phyloP scores from a whole-genome alignment of 2,888 invertebrate genomes.

The Antheraea assamensis region DNA sequence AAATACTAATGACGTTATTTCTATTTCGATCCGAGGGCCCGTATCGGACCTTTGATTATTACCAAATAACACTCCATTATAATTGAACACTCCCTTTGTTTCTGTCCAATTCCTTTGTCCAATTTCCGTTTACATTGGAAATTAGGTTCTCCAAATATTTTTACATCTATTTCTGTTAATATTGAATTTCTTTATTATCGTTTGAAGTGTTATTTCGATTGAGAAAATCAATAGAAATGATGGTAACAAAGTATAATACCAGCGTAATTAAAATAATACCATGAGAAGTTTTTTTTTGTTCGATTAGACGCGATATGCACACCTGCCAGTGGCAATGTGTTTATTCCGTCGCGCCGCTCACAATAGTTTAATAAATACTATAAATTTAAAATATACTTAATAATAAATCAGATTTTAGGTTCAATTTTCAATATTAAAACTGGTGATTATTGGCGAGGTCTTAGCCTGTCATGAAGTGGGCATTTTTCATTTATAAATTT shows the following conservation, averaged over 20 bases:
- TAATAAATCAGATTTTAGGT: background rate
- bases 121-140: conserved; percentile 36
- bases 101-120: conserved; percentile 32
- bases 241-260: background rate
- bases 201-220: conserved; percentile 11
- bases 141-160: conserved; percentile 27
- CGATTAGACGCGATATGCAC: background rate
- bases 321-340: background rate
- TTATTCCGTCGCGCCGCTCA: background rate
- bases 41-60: conserved; percentile 24
- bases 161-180: conserved; percentile 12
- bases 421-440: too few species aligned
- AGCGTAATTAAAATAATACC: background rate
- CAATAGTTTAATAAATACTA: background rate
- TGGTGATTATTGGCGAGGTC: too few species aligned
- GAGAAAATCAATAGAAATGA: background rate
- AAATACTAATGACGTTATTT: background rate
- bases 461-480: too few species aligned
- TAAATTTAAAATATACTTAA: background rate
- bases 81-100: conserved; percentile 43
- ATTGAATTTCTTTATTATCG: background rate
- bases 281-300: background rate
- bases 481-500: too few species aligned
- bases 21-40: conserved; percentile 13
- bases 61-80: conserved; percentile 21